Base-by-base conservation (phyloP, 2,888 invertebrate species). In the Macrophya annulata region DNA sequence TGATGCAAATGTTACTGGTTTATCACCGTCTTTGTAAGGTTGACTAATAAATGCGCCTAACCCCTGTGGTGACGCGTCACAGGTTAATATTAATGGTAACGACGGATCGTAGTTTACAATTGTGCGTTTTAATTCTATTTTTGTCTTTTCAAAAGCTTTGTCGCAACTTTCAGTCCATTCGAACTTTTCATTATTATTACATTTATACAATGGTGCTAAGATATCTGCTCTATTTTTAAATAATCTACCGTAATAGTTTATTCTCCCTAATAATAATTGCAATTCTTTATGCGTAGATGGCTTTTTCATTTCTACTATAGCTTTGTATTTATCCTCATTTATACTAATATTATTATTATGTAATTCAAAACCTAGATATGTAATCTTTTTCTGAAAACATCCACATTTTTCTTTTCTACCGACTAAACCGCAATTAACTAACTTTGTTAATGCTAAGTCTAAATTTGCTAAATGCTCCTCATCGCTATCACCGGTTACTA, bases 181-280 rank as follows among this genome's bases (percentile, higher is more conserved):
- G 17, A 48, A 76, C 15, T 25, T 31, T 51, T 51, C 51, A 25
- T 25, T 17, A 17, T 86, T 85, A 59, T 31, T 83, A 68, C 43
- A 65, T 37, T 86, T 55, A 72, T 84, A 86, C 15, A 84, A 55
- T 31, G 85, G 86, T n/a, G 8, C 48, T 71, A 84, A 76, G 9
- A 76, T 79, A 45, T 83, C 17, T 17, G 81, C 65, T n/a, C 79
- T 74, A 25, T 86, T 43, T 85, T 85, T 84, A 17, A 86, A 68
- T 31, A 86, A 71, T 55, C 85, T 68, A 17, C 82, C 76, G 62
- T 86, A 86, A 43, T 85, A 84, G 68, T 82, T 86, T 17, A 86
- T 82, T 84, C 84, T 81, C 12, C 85, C 84, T 43, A 85, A n/a
- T 15, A 85, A 48, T 65, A 84, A 45, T 74, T 84, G 84, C 71